These are phyloP conservation scores for Argentina silus DNA, from an alignment of 2,797 vertebrate genomes.

Conservation along the genomic window DNA sequence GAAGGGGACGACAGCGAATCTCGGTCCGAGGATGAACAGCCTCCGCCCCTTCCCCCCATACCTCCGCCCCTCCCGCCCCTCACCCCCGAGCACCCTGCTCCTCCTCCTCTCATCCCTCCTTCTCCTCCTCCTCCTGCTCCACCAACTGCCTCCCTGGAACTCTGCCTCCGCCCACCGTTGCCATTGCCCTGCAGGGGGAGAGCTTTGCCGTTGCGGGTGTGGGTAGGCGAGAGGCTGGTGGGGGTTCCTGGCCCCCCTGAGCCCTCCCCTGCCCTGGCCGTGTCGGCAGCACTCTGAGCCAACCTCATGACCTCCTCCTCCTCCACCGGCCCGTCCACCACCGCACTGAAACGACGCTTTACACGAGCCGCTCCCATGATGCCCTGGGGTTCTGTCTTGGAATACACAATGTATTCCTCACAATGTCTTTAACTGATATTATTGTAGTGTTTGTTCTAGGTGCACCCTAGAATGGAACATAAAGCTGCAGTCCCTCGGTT, in stretches of 20 bases:
- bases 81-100: conserved; percentile 56
- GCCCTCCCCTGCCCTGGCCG: conserved; percentile 63
- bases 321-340: conserved; percentile 80
- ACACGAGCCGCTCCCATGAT: conserved; percentile 82
- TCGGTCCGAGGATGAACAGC: conserved; percentile 50
- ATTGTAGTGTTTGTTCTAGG: conserved; percentile 2
- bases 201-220: conserved; percentile 70
- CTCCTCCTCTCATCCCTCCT: conserved; percentile 58
- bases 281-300: conserved; percentile 76
- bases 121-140: conserved; percentile 54
- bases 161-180: conserved; percentile 64
- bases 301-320: conserved; percentile 84
- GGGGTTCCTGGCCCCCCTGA: conserved; percentile 60
- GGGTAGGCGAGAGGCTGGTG: conserved; percentile 61
- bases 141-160: conserved; percentile 25
- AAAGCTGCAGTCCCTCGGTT: neutral
- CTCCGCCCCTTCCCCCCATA: conserved; percentile 62
- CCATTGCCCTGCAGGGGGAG: conserved; percentile 64
- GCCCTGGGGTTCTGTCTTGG: neutral
- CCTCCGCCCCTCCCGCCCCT: conserved; percentile 52
- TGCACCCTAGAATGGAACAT: neutral
- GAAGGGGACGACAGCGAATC: conserved; percentile 65
- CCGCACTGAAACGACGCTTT: conserved; percentile 83
- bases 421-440: conserved; percentile 28
- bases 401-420: conserved; percentile 8